Conservation (phyloP, 2,797 vertebrate species). For the Syndactyla subalaris region DNA sequence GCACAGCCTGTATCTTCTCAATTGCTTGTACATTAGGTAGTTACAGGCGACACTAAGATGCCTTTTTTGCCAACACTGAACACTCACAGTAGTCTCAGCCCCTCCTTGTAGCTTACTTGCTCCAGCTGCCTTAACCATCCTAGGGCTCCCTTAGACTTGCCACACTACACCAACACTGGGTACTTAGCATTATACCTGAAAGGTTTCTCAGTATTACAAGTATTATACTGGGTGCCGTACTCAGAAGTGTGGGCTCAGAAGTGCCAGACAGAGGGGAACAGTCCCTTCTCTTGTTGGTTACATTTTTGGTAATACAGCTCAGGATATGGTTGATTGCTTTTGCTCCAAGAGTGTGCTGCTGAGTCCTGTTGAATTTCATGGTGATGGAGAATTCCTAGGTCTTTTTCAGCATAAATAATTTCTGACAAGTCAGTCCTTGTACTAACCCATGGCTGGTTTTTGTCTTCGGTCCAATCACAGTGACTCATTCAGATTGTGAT, state of each 20-base stretch:
- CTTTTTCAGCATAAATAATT: not conserved
- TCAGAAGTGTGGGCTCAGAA: not conserved
- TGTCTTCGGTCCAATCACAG: not conserved
- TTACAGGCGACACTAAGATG: not conserved
- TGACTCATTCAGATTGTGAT: not conserved
- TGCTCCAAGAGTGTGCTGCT: not conserved
- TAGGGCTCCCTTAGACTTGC: not conserved
- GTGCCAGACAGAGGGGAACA: not conserved
- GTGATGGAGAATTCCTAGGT: not conserved
- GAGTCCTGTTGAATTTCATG: not conserved
- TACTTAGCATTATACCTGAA: not conserved
- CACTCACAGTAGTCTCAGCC: not conserved
- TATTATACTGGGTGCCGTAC: not conserved
- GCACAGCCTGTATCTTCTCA: not conserved
- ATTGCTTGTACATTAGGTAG: not conserved
- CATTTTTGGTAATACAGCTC: not conserved
- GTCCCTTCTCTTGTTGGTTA: not conserved
- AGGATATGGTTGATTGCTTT: not conserved
- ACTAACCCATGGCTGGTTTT: not conserved
- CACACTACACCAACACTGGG: accelerated
- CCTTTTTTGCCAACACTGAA: not conserved
- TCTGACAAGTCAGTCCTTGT: not conserved
- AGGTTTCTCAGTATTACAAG: not conserved
- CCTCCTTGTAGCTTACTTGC: not conserved
- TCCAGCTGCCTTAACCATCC: not conserved